These are phyloP conservation scores for Psittacula echo DNA, from an alignment of 2,797 vertebrate genomes.

Conservation along the genomic window DNA sequence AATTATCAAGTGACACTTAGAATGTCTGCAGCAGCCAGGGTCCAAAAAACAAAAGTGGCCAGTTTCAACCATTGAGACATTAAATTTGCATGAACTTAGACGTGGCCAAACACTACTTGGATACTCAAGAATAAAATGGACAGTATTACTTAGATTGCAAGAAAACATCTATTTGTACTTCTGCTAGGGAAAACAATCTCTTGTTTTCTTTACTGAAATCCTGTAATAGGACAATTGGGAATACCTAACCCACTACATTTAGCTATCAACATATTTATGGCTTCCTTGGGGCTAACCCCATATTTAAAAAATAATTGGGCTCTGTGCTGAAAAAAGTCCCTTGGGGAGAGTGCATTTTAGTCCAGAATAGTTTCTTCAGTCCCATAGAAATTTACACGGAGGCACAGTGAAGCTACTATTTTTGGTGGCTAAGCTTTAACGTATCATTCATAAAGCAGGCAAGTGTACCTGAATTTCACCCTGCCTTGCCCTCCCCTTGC, in stretches of 20 bases:
- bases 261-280: neutral
- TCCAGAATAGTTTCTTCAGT: neutral
- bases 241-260: neutral
- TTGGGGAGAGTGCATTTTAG: neutral
- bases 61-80: neutral
- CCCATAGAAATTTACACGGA: neutral
- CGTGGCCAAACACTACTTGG: neutral
- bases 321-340: neutral
- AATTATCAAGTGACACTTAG: neutral
- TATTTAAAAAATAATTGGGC: constrained; percentile 8
- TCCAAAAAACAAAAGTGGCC: neutral
- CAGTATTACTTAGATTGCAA: neutral
- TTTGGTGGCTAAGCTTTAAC: neutral
- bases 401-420: neutral
- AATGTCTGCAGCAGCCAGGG: neutral
- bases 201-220: neutral
- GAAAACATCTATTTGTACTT: neutral
- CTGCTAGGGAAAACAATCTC: neutral
- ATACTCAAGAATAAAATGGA: neutral
- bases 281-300: neutral
- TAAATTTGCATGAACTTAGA: neutral
- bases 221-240: neutral
- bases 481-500: neutral
- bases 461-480: neutral
- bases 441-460: neutral